Conservation (phyloP, 2,113 vertebrate species). For the Stegostoma tigrinum region DNA sequence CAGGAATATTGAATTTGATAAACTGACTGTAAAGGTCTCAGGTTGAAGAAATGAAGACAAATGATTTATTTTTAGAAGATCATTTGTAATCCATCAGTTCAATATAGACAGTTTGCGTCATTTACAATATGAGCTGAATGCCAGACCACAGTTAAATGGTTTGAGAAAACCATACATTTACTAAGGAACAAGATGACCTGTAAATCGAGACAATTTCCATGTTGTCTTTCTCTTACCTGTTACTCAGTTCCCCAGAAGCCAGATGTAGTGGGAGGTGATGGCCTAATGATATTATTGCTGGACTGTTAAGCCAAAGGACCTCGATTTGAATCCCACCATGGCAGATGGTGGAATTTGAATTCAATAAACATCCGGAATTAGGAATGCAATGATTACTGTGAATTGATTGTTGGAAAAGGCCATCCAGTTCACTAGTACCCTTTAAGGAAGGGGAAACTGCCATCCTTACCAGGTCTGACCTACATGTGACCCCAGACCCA, state of each 20-base stretch:
- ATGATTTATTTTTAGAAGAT: constrained; percentile 69
- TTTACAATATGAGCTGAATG: constrained; percentile 7
- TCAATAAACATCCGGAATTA: too few species aligned
- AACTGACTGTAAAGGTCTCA: constrained; percentile 51
- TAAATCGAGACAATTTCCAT: neutral
- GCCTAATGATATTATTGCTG: too few species aligned
- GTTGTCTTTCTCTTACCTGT: neutral
- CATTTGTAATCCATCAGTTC: constrained; percentile 59
- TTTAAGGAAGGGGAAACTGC: too few species aligned
- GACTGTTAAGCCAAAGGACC: too few species aligned
- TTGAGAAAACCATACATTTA: neutral
- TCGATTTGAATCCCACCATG: too few species aligned
- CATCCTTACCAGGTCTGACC: too few species aligned
- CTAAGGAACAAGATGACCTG: neutral
- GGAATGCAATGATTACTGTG: too few species aligned
- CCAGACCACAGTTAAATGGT: neutral
- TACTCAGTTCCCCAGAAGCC: neutral
- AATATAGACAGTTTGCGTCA: constrained; percentile 37
- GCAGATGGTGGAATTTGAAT: too few species aligned
- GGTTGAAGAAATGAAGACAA: constrained; percentile 61
- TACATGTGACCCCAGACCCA: too few species aligned
- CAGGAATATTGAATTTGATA: constrained; percentile 25
- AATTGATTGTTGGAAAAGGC: too few species aligned
- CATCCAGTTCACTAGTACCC: too few species aligned
- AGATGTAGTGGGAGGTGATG: too few species aligned